Evolutionary conservation across 1,140 invertebrate genomes (phyloP).

Genomic region (Papilio helenus): DNA sequence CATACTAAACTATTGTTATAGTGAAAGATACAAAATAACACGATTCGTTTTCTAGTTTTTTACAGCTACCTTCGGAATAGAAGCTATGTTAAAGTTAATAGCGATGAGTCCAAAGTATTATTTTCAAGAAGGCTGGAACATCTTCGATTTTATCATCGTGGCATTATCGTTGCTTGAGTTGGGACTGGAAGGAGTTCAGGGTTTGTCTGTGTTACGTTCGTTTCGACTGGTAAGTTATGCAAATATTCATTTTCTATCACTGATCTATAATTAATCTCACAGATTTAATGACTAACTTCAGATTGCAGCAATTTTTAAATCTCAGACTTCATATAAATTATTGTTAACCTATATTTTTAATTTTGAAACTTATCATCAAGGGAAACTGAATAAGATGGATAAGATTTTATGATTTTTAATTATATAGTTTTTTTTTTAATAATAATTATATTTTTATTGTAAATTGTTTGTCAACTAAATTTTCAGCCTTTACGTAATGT

Average conservation of each 20-base stretch:
- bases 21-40: neutral
- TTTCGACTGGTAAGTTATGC: constrained; percentile 95
- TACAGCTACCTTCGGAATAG: constrained; percentile 98
- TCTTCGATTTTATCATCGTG: constrained; percentile 99
- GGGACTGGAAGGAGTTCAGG: constrained; percentile 95
- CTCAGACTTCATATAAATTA: neutral
- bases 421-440: too few species aligned
- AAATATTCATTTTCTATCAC: neutral
- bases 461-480: neutral
- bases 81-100: constrained; percentile 97
- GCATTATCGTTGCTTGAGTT: constrained; percentile 96
- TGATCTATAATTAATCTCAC: constrained; percentile 42
- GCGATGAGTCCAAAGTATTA: constrained; percentile 98
- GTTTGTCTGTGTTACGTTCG: constrained; percentile 97
- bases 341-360: neutral
- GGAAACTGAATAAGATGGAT: neutral
- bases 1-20: too few species aligned
- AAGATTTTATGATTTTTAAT: too few species aligned
- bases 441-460: too few species aligned
- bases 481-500: neutral
- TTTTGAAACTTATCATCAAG: neutral
- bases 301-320: constrained; percentile 2
- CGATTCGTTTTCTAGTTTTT: constrained; percentile 90
- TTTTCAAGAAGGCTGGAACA: constrained; percentile 99
- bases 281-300: constrained; percentile 39